These are phyloP conservation scores for Drosophila cracens DNA, from an alignment of 2,888 invertebrate genomes.

Conservation along the genomic window DNA sequence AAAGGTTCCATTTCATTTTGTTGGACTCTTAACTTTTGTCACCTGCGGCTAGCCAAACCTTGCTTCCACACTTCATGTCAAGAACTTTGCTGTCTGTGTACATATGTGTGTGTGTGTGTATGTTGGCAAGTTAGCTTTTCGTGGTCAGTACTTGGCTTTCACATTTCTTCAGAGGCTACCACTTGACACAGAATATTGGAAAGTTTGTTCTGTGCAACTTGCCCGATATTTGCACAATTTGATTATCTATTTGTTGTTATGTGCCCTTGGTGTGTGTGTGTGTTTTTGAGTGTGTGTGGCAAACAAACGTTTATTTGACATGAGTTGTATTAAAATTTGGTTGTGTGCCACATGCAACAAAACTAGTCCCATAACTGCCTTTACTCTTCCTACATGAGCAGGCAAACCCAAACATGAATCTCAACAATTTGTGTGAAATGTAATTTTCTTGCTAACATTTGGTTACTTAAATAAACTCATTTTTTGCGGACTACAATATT, in stretches of 20 bases:
- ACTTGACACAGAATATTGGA: conserved; percentile 54
- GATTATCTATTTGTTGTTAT: conserved; percentile 65
- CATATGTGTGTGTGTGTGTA: conserved; percentile 8
- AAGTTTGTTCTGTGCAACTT: conserved; percentile 59
- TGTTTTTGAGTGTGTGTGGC: conserved; percentile 2
- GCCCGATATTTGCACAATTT: conserved; percentile 66
- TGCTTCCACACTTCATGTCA: conserved; percentile 29
- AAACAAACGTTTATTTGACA: conserved; percentile 64
- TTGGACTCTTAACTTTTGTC: conserved; percentile 48
- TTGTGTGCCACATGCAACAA: conserved; percentile 27
- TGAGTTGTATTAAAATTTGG: conserved; percentile 46
- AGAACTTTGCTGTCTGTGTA: conserved; percentile 17
- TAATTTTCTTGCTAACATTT: conserved; percentile 57
- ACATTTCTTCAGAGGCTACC: conserved; percentile 29
- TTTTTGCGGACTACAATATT: conserved; percentile 15
- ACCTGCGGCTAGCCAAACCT: conserved; percentile 63
- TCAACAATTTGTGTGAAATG: conserved; percentile 57
- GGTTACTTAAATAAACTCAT: conserved; percentile 55
- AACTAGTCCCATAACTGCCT: conserved; percentile 8
- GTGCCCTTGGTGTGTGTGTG: conserved; percentile 11
- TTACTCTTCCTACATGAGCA: conserved; percentile 26
- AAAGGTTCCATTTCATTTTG: conserved; percentile 25
- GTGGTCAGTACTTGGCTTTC: conserved; percentile 40
- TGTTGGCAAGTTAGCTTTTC: conserved; percentile 50
- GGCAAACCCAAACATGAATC: conserved; percentile 36